Evolutionary conservation across 1,140 invertebrate species (phyloP).

Genomic region (Neodiprion pinetum): DNA sequence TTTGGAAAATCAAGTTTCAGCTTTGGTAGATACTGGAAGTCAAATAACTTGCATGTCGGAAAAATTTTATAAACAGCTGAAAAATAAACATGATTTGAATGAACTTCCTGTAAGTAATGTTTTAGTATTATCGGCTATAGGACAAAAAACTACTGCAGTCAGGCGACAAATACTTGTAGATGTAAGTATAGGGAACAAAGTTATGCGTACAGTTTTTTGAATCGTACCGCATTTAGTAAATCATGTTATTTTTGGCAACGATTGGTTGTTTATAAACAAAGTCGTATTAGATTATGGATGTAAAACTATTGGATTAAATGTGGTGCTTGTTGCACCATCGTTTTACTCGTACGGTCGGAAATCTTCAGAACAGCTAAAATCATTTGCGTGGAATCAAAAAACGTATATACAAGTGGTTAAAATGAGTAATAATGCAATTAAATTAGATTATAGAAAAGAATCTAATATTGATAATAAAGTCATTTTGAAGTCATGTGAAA

Average conservation of each 20-base stretch:
- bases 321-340: neutral
- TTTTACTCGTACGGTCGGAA: neutral
- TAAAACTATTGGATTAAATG: neutral
- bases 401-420: neutral
- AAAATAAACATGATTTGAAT: neutral
- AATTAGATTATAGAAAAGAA: neutral
- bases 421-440: neutral
- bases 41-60: constrained; percentile 27
- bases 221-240: constrained; percentile 9
- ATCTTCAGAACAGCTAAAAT: neutral
- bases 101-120: constrained; percentile 18
- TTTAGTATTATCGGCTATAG: constrained; percentile 8
- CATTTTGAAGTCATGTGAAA: neutral
- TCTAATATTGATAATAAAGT: neutral
- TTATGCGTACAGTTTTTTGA: constrained; percentile 13
- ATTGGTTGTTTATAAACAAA: constrained; percentile 20
- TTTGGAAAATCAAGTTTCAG: neutral
- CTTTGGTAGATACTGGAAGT: constrained; percentile 13
- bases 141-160: constrained; percentile 14
- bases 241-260: constrained; percentile 22
- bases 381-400: neutral
- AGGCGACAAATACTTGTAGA: constrained; percentile 16
- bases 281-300: constrained; percentile 13
- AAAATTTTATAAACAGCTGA: constrained; percentile 22
- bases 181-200: neutral